These are phyloP conservation scores for Metellina segmentata DNA, from an alignment of 2,888 invertebrate species.

Conservation along the genomic window DNA sequence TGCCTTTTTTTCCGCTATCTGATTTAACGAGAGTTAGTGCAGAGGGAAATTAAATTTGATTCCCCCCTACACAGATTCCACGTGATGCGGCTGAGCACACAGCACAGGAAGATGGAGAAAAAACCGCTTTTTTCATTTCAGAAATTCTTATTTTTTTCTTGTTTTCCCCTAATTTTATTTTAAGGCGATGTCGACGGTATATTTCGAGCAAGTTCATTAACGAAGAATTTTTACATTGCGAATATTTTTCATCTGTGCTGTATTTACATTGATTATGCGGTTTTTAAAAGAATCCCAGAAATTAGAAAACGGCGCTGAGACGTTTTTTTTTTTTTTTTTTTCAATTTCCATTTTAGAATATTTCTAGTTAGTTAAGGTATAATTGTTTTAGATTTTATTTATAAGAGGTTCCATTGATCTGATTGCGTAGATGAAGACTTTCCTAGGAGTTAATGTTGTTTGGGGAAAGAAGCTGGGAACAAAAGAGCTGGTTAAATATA, in stretches of 20 bases:
- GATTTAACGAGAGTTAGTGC: slow-evolving; percentile 44
- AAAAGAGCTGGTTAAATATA: too few species aligned
- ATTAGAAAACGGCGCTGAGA: slow-evolving; percentile 51
- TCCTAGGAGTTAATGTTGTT: too few species aligned
- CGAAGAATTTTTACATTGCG: slow-evolving; percentile 49
- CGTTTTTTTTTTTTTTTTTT: slow-evolving; percentile 31
- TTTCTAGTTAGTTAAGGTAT: slow-evolving; percentile 33
- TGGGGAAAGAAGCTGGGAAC: too few species aligned
- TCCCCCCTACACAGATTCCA: slow-evolving; percentile 39
- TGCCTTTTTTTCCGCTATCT: slow-evolving; percentile 20
- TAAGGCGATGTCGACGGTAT: slow-evolving; percentile 49
- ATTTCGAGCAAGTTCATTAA: slow-evolving; percentile 67
- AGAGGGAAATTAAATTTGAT: slow-evolving; percentile 63
- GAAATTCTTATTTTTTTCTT: slow-evolving; percentile 39
- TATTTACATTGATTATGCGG: slow-evolving; percentile 72
- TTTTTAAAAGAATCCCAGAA: slow-evolving; percentile 48
- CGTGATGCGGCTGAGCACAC: slow-evolving; percentile 19
- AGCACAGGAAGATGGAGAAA: slow-evolving; percentile 21
- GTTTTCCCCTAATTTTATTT: slow-evolving; percentile 67
- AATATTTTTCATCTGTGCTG: slow-evolving; percentile 53
- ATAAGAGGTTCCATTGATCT: neutral
- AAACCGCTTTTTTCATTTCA: slow-evolving; percentile 43
- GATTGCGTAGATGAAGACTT: too few species aligned
- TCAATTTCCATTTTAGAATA: slow-evolving; percentile 34
- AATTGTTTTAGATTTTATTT: slow-evolving; percentile 35